Percentiles rank a stretch among this genome's conserved stretches.
Evolutionary conservation across 1,140 invertebrate genomes (phyloP).

Genomic region (Orius laevigatus): DNA sequence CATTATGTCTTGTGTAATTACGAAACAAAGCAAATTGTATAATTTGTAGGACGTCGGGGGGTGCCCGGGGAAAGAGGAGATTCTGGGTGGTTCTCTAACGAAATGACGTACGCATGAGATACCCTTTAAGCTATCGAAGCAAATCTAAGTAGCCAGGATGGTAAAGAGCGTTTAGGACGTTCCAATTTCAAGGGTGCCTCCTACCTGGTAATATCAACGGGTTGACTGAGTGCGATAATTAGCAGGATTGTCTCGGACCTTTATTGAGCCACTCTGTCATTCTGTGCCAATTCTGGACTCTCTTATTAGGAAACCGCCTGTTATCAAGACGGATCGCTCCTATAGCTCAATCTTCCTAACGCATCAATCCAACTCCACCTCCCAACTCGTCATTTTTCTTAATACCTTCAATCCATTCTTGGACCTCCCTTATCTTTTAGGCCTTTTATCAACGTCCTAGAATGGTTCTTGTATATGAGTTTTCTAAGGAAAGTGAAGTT

Average conservation of each 20-base stretch:
- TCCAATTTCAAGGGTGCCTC: no score
- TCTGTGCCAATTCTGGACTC: no score
- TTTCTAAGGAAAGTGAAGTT: neutral
- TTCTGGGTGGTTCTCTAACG: no score
- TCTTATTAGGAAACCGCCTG: no score
- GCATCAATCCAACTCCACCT: neutral
- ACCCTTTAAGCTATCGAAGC: conserved; percentile 20
- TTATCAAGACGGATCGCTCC: conserved; percentile 2
- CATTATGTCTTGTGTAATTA: conserved; percentile 17
- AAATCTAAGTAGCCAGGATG: no score
- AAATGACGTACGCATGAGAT: conserved; percentile 19
- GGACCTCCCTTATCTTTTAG: neutral
- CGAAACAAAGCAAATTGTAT: conserved; percentile 17
- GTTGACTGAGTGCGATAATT: no score
- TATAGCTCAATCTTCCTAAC: neutral
- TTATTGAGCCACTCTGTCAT: no score
- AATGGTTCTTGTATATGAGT: neutral
- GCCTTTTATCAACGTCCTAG: neutral
- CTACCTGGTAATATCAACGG: no score
- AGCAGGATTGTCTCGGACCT: no score
- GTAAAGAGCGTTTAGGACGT: no score
- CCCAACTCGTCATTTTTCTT: conserved; percentile 2
- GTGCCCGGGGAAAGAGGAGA: neutral
- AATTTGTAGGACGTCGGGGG: conserved; percentile 3
- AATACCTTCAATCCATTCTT: neutral